phyloP scores from a whole-genome alignment of 2,888 invertebrate species.

The Entomobrya multifasciata region DNA sequence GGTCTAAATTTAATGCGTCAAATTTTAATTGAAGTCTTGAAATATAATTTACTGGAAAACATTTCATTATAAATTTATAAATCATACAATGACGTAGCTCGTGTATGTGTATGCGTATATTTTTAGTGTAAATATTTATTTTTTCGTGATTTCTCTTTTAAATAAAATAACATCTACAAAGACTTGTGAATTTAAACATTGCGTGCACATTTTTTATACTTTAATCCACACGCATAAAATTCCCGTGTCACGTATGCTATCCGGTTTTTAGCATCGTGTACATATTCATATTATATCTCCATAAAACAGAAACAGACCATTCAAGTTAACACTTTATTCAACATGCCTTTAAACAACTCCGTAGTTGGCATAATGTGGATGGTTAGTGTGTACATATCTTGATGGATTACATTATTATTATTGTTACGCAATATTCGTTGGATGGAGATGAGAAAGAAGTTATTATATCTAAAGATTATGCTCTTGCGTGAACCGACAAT shows the following conservation, averaged over 20 bases:
- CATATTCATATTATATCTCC: conserved; percentile 46
- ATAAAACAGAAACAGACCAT: conserved; percentile 34
- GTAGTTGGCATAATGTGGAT: conserved; percentile 39
- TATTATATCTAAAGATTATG: conserved; percentile 63
- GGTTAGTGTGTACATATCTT: conserved; percentile 60
- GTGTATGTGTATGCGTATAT: not conserved
- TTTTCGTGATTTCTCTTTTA: not conserved
- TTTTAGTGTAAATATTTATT: not conserved
- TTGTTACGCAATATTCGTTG: conserved; percentile 38
- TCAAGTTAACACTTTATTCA: conserved; percentile 8
- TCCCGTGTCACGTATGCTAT: conserved; percentile 67
- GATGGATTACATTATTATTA: conserved; percentile 69
- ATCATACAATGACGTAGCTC: not conserved
- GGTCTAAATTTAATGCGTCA: too few species aligned
- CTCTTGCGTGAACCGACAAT: conserved; percentile 62
- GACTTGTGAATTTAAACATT: conserved; percentile 31
- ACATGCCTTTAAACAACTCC: not conserved
- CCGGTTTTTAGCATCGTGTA: conserved; percentile 67
- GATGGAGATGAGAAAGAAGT: conserved; percentile 67
- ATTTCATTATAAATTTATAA: not conserved
- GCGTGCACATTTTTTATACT: conserved; percentile 56
- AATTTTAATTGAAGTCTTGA: too few species aligned
- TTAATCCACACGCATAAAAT: conserved; percentile 62
- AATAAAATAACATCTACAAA: not conserved
- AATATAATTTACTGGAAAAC: too few species aligned